A percentile compares a stretch with the other conserved stretches of the same genome.
These are phyloP conservation scores for Nycticorax nycticorax DNA, from an alignment of 2,113 vertebrate species.

Conservation along the genomic window DNA sequence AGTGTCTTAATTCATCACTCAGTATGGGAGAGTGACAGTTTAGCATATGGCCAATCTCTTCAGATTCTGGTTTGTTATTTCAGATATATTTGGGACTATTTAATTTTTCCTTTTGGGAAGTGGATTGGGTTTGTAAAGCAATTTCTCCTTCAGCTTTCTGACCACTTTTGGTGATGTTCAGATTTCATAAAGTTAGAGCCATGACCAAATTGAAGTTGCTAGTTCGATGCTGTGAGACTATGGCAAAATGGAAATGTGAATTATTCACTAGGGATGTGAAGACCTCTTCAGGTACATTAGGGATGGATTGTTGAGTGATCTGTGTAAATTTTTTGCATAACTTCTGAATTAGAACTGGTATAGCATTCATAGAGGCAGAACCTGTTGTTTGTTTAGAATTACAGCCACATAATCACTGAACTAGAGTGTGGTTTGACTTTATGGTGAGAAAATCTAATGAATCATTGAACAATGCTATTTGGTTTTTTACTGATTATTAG, in stretches of 20 bases:
- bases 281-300: background rate
- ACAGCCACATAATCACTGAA: background rate
- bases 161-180: background rate
- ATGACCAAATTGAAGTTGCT: background rate
- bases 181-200: background rate
- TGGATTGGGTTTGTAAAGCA: background rate
- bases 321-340: background rate
- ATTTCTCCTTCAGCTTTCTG: background rate
- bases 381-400: conserved; percentile 13
- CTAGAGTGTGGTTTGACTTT: background rate
- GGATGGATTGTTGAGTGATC: background rate
- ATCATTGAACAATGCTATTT: background rate
- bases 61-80: background rate
- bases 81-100: background rate
- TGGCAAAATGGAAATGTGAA: background rate
- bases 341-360: background rate
- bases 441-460: background rate
- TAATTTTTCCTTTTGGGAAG: background rate
- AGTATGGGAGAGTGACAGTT: conserved; percentile 15
- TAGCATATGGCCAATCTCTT: conserved; percentile 39
- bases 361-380: background rate
- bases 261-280: background rate
- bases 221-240: background rate
- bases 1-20: conserved; percentile 5
- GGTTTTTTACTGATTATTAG: background rate